Conservation (phyloP, 1,140 invertebrate genomes). For the Tribolium castaneum region DNA sequence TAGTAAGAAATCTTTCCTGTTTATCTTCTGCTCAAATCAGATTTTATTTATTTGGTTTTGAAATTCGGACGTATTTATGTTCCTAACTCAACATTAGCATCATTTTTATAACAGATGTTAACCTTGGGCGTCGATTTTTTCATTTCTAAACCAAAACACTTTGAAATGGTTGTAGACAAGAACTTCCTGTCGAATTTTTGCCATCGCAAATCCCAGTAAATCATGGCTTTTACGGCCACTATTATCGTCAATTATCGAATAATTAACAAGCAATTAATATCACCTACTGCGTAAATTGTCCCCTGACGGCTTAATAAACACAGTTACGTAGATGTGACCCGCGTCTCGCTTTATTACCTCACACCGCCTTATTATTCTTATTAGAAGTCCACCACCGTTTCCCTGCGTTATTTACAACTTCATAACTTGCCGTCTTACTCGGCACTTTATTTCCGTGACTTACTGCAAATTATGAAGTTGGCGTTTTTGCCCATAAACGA, state of each 20-base stretch:
- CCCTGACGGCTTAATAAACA: constrained; percentile 18
- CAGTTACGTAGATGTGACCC: background rate
- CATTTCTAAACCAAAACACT: background rate
- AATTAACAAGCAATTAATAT: constrained; percentile 24
- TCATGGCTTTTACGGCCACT: background rate
- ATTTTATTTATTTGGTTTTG: background rate
- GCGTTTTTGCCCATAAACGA: constrained; percentile 28
- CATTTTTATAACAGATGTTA: too few species aligned
- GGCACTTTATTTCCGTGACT: constrained; percentile 6
- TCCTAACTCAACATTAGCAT: too few species aligned
- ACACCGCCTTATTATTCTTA: constrained; percentile 10
- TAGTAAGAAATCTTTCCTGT: background rate
- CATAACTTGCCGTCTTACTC: constrained; percentile 10
- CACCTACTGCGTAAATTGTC: constrained; percentile 17
- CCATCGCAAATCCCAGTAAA: background rate
- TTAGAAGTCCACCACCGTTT: background rate
- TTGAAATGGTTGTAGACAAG: background rate
- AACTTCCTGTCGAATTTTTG: background rate
- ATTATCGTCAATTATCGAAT: background rate
- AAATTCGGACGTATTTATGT: background rate
- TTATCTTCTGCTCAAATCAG: background rate
- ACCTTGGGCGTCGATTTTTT: background rate
- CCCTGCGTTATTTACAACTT: constrained; percentile 1
- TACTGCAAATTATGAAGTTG: constrained; percentile 23
- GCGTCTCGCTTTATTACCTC: constrained; percentile 14